These are phyloP conservation scores for Asbolus verrucosus DNA, from an alignment of 1,140 invertebrate genomes.

Conservation along the genomic window DNA sequence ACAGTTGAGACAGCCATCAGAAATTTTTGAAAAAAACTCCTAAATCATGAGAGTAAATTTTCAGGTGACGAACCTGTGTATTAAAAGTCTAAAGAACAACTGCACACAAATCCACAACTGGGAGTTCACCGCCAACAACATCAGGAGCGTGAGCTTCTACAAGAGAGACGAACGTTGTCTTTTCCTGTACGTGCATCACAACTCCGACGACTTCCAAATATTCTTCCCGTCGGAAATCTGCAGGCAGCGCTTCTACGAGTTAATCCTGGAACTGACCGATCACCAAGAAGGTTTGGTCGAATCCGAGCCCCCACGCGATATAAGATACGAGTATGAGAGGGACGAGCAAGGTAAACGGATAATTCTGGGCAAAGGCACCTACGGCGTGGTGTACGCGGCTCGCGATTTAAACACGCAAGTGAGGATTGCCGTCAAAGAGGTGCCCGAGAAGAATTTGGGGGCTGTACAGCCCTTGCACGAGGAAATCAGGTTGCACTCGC, in stretches of 20 bases:
- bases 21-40: no score
- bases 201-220: conserved; percentile 99
- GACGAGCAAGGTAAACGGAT: conserved; percentile 91
- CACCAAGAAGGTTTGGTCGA: conserved; percentile 88
- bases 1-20: no score
- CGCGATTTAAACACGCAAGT: conserved; percentile 93
- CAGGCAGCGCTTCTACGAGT: conserved; percentile 84
- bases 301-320: conserved; percentile 73
- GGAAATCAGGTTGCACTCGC: conserved; percentile 98
- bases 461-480: conserved; percentile 98
- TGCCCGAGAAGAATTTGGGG: conserved; percentile 95
- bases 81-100: conserved; percentile 79
- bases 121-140: conserved; percentile 91
- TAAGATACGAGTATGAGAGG: conserved; percentile 86
- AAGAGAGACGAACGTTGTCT: conserved; percentile 96
- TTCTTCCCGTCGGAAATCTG: conserved; percentile 92
- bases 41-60: no score
- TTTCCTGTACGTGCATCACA: conserved; percentile 97
- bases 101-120: conserved; percentile 93
- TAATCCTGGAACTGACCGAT: conserved; percentile 85
- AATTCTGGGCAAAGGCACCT: conserved; percentile 95
- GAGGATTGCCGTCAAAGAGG: conserved; percentile 98
- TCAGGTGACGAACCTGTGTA: conserved; percentile 83
- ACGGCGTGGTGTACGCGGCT: conserved; percentile 95
- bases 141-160: conserved; percentile 93